Evolutionary conservation across 30 jellyfish, hydroid and myxozoan species (phyloP), one percentile per base, ranked within the genome.

Genomic region (Kudoa iwatai): DNA sequence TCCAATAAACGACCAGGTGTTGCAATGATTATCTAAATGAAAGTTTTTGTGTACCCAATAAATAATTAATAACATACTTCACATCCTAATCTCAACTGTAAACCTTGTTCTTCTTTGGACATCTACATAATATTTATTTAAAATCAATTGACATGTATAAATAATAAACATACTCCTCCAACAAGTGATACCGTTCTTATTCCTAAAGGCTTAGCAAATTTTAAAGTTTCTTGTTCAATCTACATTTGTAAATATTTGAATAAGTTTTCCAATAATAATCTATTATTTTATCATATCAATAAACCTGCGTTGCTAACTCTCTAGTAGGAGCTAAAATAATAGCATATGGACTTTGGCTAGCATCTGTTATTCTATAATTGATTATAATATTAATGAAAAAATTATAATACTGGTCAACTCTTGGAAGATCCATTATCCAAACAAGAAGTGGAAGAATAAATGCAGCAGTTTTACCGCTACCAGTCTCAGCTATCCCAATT

Each of bases 391-490:
- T n/a, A n/a, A n/a, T 9, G 2, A 1, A 20, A 40, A 15, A 24
- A 3, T 20, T 9, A 2, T 0, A 20, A 20, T 4, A 62, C 96
- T 87, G 61, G 19, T 77, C 96, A 4, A 47, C 46, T 10, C 59
- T 53, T 10, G 88, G 88, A 3, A 77, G 59, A 16, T 88, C 71
- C 59, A 65, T 46, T 32, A 77, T 77, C 96, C 96, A 77, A 0
- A 54, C 83, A 12, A 77, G 54, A 45, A 77, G 28, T 10, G 96
- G 96, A 17, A 77, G 45, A 20, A 77, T 84, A 44, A 62, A 77
- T 17, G 96, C 96, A 0, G 96, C 96, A 16, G 96, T 77, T 40
- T 77, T 77, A 18, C 96, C 96, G 56, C 88, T 62, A 77, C 96
- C 96, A 28, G 96, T 77, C 34, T 77, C 96, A 20, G 96, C 96